Base-by-base conservation (phyloP, 2,113 vertebrate genomes). In the Phrynosoma platyrhinos region DNA sequence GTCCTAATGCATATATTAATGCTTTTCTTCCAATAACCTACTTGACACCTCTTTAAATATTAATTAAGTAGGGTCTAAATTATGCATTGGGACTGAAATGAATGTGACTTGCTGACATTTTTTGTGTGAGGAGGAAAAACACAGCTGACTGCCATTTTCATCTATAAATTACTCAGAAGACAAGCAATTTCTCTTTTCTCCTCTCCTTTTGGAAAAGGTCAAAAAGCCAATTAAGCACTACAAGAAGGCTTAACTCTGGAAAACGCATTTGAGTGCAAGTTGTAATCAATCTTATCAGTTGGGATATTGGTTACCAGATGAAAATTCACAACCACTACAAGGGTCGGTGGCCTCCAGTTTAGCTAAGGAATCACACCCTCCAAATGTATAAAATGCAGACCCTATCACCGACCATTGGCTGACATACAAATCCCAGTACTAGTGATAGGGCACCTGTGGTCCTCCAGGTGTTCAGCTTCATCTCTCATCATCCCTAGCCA, bases 21-120 rank as follows among this genome's bases (percentile, higher is more conserved):
- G 81, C 82, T 83, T 82, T 83, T 83, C 81, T 78, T 78, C 23
- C 74, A n/a, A 55, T n/a, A 88, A 30, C 42, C 81, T 64, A 78
- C 74, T 42, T 83, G 32, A 69, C 25, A 68, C 72, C 78, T 36
- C 75, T 69, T 83, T 30, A 88, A 88, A 88, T 88, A 88, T 88
- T 88, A 88, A 88, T 88, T 83, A 88, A 78, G 40, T 3, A 83
- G 81, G 74, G 58, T 55, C 62, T 88, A 83, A 88, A 88, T 88
- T 88, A 88, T 88, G 83, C 42, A 88, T 78, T 58, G 42, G 62
- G 64, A 55, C n/a, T 88, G 42, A 78, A 88, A 83, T 66, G 42
- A 88, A 68, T 82, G 47, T 55, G 47, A n/a, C 27, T 52, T 21
- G 58, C 21, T 77, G n/a, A 75, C 79, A 64, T 74, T 81, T 81